These are phyloP conservation scores for Chionodraco myersi DNA, from an alignment of 2,113 vertebrate genomes.

Conservation along the genomic window DNA sequence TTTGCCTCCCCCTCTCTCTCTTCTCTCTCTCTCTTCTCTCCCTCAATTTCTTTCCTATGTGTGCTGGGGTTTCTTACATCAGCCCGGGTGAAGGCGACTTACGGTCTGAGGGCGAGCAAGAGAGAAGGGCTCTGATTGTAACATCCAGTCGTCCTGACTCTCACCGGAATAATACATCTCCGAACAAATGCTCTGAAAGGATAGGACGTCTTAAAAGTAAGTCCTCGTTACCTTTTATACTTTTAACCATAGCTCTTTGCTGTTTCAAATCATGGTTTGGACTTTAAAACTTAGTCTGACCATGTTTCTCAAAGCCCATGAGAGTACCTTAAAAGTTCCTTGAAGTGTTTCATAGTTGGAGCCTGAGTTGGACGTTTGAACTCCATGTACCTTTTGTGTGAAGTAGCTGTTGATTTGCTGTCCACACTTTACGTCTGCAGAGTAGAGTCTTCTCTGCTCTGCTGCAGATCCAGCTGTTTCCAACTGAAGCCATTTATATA, in stretches of 20 bases:
- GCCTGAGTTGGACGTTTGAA: constrained; percentile 13
- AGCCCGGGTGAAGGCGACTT: constrained; percentile 82
- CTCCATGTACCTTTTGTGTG: constrained; percentile 47
- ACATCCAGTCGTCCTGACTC: constrained; percentile 46
- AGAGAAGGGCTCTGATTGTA: constrained; percentile 54
- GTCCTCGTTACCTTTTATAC: constrained; percentile 44
- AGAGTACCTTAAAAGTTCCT: neutral
- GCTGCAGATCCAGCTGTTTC: constrained; percentile 58
- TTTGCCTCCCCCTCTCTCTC: constrained; percentile 7
- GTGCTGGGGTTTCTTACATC: constrained; percentile 94
- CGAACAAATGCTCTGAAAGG: constrained; percentile 83
- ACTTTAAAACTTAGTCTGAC: neutral
- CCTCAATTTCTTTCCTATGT: constrained; percentile 65
- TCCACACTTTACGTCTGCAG: constrained; percentile 1
- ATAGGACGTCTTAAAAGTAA: constrained; percentile 72
- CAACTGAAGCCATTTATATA: constrained; percentile 14
- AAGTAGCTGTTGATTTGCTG: constrained; percentile 49
- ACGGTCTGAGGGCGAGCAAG: constrained; percentile 53
- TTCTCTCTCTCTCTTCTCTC: constrained; percentile 46
- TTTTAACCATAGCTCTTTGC: neutral
- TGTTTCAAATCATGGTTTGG: neutral
- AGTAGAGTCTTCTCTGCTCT: constrained; percentile 47
- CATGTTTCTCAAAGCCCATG: neutral
- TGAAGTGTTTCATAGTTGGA: neutral
- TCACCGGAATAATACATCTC: constrained; percentile 72